Conservation (phyloP, 2,797 vertebrate species). For the Cetoscarus ocellatus region DNA sequence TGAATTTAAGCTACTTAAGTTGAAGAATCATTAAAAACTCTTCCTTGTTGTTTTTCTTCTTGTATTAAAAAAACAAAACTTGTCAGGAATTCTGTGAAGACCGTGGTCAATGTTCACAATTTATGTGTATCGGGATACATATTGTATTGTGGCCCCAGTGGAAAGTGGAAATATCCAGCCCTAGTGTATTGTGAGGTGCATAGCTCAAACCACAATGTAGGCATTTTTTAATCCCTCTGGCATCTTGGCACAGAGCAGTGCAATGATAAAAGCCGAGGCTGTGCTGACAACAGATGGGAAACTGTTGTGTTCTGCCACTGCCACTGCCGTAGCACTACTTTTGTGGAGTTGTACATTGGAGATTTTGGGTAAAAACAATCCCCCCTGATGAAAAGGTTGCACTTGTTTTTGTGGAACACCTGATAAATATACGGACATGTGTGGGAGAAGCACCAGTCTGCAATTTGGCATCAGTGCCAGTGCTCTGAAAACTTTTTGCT, state of each 20-base stretch:
- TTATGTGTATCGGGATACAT: too few relatives aligned
- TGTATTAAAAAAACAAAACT: too few relatives aligned
- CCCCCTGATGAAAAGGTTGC: background rate
- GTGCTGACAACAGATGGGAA: constrained; percentile 18
- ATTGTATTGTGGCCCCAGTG: background rate
- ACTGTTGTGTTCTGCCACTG: background rate
- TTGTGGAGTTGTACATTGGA: background rate
- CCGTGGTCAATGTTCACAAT: too few relatives aligned
- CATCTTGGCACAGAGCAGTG: constrained; percentile 14
- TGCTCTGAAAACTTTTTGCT: too few relatives aligned
- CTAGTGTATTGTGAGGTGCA: background rate
- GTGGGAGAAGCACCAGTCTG: too few relatives aligned
- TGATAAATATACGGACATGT: background rate
- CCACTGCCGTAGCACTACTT: too few relatives aligned
- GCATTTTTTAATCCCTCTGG: background rate
- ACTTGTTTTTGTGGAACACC: background rate
- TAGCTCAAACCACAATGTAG: constrained; percentile 5
- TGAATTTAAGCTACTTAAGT: too few relatives aligned
- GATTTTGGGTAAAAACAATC: too few relatives aligned
- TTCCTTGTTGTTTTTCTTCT: too few relatives aligned
- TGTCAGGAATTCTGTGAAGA: too few relatives aligned
- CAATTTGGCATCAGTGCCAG: background rate
- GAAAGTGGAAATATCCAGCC: too few relatives aligned
- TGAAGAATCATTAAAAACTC: too few relatives aligned
- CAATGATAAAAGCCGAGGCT: constrained; percentile 44